Evolutionary conservation across 2,113 vertebrate species (phyloP), one percentile per base, ranked within the genome.

Genomic region (Empidonax alnorum): DNA sequence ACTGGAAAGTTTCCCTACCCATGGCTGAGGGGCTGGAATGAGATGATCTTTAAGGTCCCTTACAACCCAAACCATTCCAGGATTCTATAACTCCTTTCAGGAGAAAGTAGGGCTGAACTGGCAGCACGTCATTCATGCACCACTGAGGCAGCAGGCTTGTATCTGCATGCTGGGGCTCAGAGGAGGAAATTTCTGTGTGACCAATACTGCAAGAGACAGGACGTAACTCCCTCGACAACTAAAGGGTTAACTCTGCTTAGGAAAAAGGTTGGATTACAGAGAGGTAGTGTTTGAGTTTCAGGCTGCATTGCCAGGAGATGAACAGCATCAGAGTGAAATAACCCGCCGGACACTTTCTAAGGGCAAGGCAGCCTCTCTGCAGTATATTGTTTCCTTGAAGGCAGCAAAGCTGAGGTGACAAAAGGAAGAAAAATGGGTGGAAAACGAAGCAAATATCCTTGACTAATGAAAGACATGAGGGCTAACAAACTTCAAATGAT

Each of bases 361-460:
- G 24, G 74, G 39, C 46, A 85, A 85, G 69, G 69, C 33, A 62
- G n/a, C 23, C 33, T 52, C 56, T 67, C 49, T 76, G 25, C 58
- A 33, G 8, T 50, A 33, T 13, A 31, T 42, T 93, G 27, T 67
- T 94, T 84, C 63, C 80, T 89, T 78, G 31, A 73, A 87, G 69
- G 50, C 68, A 93, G 85, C 20, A 69, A 77, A 89, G 12, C 61
- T 72, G 35, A 80, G 39, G 42, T 1, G 7, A 89, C 21, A 83
- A 93, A 92, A 89, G 50, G 44, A 82, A 89, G 37, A 94, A 89
- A 95, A 95, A 83, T n/a, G 37, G 49, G 18, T 50, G 41, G 77
- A 46, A 82, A 95, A 85, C 65, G 6, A 88, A 83, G 42, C 11
- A 89, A 87, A 90, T 81, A 77, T 66, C 73, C 80, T 75, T 62